phyloP scores from a whole-genome alignment of 2,888 invertebrate genomes.

The Melanophora roralis region DNA sequence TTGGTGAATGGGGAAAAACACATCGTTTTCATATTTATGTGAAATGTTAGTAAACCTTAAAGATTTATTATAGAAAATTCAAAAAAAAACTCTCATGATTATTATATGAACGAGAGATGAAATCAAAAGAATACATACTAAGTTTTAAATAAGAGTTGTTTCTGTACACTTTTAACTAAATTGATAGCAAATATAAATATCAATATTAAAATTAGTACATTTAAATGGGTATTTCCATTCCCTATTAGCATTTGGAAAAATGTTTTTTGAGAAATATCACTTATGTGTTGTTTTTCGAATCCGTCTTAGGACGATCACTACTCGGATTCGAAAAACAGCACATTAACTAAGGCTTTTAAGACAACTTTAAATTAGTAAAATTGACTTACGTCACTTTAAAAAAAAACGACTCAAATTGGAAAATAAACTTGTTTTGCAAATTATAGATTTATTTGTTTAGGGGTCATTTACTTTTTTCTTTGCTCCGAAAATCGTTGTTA shows the following conservation, averaged over 20 bases:
- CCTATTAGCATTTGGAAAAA: too few species aligned
- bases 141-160: slow-evolving; percentile 56
- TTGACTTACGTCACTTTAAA: too few species aligned
- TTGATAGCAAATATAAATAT: background rate
- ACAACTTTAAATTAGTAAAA: too few species aligned
- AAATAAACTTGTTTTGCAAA: slow-evolving; percentile 59
- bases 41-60: slow-evolving; percentile 9
- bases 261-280: too few species aligned
- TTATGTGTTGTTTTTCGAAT: too few species aligned
- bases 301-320: too few species aligned
- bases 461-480: background rate
- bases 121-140: background rate
- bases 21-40: background rate
- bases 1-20: slow-evolving; percentile 62
- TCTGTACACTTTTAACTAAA: slow-evolving; percentile 21
- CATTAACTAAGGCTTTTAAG: too few species aligned
- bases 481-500: background rate
- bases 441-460: slow-evolving; percentile 42
- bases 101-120: background rate
- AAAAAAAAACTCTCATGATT: slow-evolving; percentile 24
- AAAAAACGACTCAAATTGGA: too few species aligned
- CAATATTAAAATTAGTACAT: too few species aligned
- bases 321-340: too few species aligned
- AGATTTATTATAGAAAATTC: slow-evolving; percentile 35
- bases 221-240: too few species aligned